Conservation (phyloP, 2,888 invertebrate genomes). For the Lomographa bimaculata region DNA sequence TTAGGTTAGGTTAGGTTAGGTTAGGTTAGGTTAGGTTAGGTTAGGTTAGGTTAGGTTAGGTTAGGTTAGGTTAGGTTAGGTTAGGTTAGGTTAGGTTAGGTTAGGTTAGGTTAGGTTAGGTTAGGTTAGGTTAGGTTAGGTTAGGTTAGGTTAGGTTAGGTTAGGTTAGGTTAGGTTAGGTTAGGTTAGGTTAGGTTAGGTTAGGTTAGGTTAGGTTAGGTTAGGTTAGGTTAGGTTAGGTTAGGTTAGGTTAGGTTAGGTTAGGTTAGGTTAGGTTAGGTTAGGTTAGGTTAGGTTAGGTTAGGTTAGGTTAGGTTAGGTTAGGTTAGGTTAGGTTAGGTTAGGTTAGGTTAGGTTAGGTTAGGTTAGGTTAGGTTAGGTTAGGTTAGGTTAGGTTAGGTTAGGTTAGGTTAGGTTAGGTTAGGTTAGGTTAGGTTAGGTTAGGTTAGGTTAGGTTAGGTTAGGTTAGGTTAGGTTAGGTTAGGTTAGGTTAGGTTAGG, state of each 20-base stretch:
- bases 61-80: conserved; percentile 37
- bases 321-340: conserved; percentile 8
- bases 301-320: conserved; percentile 2
- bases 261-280: conserved; percentile 5
- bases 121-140: conserved; percentile 6
- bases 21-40: conserved; percentile 10
- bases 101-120: conserved; percentile 3
- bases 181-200: conserved; percentile 13
- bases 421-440: conserved; percentile 8
- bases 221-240: conserved; percentile 13
- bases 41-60: conserved; percentile 7
- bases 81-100: conserved; percentile 5
- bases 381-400: conserved; percentile 7
- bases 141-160: conserved; percentile 9
- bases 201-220: conserved; percentile 13
- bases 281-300: conserved; percentile 2
- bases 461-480: no score
- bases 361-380: conserved; percentile 6
- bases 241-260: conserved; percentile 11
- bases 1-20: conserved; percentile 6
- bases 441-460: no score
- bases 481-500: no score
- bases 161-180: conserved; percentile 8
- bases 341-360: conserved; percentile 8
- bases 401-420: conserved; percentile 7